Evolutionary conservation across 2,113 vertebrate genomes (phyloP).

Genomic region (Himantopus leucocephalus): DNA sequence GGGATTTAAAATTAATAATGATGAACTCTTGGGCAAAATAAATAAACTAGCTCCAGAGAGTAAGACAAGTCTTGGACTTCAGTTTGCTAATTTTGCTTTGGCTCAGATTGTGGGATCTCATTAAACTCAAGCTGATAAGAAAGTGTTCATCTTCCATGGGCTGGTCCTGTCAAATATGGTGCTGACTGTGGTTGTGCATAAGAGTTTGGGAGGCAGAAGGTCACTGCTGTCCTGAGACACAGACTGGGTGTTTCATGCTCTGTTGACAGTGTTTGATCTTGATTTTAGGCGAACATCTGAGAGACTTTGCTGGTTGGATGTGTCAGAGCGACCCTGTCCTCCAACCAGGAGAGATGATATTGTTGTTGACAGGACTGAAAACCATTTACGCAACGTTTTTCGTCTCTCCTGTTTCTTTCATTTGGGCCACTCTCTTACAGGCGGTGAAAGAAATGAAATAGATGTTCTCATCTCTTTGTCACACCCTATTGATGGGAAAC

Average conservation of each 20-base stretch:
- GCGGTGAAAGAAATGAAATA: background rate
- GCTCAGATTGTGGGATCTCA: background rate
- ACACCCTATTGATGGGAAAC: background rate
- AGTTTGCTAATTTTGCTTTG: background rate
- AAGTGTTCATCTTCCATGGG: background rate
- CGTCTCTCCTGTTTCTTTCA: background rate
- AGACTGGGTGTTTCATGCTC: background rate
- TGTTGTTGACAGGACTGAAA: background rate
- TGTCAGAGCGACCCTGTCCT: background rate
- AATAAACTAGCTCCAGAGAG: background rate
- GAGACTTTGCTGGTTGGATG: background rate
- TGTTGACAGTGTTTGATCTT: background rate
- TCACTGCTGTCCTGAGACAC: background rate
- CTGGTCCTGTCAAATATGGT: too few relatives aligned
- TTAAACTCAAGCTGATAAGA: background rate
- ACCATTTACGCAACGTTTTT: background rate
- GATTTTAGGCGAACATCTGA: background rate
- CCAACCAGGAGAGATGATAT: background rate
- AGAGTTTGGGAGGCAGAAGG: background rate
- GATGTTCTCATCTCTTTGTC: background rate
- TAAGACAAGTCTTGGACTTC: background rate
- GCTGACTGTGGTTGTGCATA: accelerated
- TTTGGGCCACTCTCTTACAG: background rate
- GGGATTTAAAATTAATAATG: background rate
- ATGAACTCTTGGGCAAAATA: background rate